phyloP scores from a whole-genome alignment of 2,888 invertebrate species.

The Brachypalpus laphriformis region DNA sequence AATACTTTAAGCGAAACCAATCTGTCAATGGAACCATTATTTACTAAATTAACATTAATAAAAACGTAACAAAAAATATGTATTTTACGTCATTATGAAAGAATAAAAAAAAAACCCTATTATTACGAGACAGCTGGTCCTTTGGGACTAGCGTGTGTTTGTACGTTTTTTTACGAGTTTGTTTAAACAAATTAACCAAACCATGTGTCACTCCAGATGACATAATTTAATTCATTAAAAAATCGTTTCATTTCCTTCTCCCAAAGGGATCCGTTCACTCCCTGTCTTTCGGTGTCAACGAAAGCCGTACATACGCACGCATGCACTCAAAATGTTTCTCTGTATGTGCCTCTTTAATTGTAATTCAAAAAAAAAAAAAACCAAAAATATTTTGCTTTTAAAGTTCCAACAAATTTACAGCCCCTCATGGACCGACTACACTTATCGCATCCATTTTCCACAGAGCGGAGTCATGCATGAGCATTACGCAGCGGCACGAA shows the following conservation, averaged over 20 bases:
- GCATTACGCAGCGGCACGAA: conserved; percentile 60
- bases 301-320: background rate
- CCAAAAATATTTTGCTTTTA: background rate
- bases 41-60: conserved; percentile 39
- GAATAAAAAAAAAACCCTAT: background rate
- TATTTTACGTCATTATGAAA: background rate
- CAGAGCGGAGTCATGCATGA: background rate
- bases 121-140: background rate
- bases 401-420: conserved; percentile 57
- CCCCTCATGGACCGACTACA: conserved; percentile 41
- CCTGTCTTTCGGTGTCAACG: conserved; percentile 28
- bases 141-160: conserved; percentile 14
- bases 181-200: conserved; percentile 51
- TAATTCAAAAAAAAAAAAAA: conserved; percentile 1
- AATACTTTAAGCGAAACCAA: conserved; percentile 29
- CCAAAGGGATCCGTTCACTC: conserved; percentile 37
- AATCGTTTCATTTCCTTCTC: conserved; percentile 52
- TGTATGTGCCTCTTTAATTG: conserved; percentile 22
- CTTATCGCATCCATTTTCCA: conserved; percentile 51
- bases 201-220: conserved; percentile 64
- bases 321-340: background rate
- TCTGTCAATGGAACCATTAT: conserved; percentile 40
- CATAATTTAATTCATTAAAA: conserved; percentile 69
- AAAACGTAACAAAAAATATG: conserved; percentile 8
- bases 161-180: conserved; percentile 1